phyloP scores from a whole-genome alignment of 2,797 vertebrate species.

The Neopelma chrysocephalum region DNA sequence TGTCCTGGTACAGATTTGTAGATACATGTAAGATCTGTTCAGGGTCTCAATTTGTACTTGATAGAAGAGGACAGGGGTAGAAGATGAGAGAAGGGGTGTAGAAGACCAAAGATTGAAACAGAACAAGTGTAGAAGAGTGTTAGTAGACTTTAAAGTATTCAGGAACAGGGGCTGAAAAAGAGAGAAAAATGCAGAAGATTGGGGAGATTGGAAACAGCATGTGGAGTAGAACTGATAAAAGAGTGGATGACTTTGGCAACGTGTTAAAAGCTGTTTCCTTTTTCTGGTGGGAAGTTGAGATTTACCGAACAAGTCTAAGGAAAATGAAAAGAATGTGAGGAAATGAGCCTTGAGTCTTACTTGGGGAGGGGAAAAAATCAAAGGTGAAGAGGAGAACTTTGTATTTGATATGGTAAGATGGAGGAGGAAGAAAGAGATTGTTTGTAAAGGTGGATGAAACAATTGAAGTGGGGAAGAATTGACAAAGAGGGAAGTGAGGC shows the following conservation, averaged over 20 bases:
- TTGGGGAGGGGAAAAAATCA: accelerated
- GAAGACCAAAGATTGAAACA: neutral
- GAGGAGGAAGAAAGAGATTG: neutral
- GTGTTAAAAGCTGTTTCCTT: neutral
- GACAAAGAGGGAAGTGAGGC: neutral
- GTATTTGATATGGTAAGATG: neutral
- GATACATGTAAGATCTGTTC: accelerated
- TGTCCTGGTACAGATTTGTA: neutral
- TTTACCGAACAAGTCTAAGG: neutral
- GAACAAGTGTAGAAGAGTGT: neutral
- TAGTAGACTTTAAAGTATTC: neutral
- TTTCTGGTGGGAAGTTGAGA: neutral
- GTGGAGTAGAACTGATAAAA: neutral
- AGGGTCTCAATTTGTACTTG: neutral
- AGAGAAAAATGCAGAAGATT: neutral
- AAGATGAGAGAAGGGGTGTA: neutral
- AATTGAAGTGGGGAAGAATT: neutral
- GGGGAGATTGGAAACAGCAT: neutral
- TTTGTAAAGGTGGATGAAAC: neutral
- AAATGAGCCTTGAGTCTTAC: neutral
- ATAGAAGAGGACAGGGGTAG: neutral
- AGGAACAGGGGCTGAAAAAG: neutral
- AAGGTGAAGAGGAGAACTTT: neutral
- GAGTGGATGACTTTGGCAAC: neutral
- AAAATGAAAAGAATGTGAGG: neutral